Evolutionary conservation across 2,888 invertebrate species (phyloP), one percentile per base, ranked within the genome.

Genomic region (Penaeus monodon): DNA sequence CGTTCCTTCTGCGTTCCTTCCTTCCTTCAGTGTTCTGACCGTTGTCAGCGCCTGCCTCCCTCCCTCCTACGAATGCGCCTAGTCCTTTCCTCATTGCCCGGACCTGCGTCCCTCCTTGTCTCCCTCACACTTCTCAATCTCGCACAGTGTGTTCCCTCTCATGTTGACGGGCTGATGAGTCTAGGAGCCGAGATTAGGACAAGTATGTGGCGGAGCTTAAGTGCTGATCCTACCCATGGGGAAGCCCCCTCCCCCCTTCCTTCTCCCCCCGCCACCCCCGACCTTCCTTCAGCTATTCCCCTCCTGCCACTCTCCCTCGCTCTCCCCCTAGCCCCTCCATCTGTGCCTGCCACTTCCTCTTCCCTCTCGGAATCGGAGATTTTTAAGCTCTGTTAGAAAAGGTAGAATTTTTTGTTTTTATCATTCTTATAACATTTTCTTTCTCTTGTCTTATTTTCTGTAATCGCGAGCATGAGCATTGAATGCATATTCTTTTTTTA

Each of bases 181-280:
- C 49, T 76, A 14, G 76, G 76, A 76, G 76, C 76, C 76, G 76
- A 33, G 76, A 76, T 76, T 76, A 76, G 38, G 38, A 49, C 76
- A 76, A 44, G 29, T 76, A 76, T 76, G 76, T n/a, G 76, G 22
- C 22, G 38, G 49, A 76, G 76, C 22, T 49, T 49, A 49, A 44
- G 20, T 44, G 76, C 12, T 49, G 44, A 38, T 76, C 76, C 76
- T 76, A 76, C 44, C 76, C 49, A 49, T 33, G 38, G 44, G 76
- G 49, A 49, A n/a, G 73, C 12, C 29, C 22, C 76, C 76, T 27
- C 10, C 44, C 44, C 49, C n/a, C 20, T 22, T n/a, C 22, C 76
- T 12, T 4, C 44, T 4, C 44, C 76, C 44, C 76, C 38, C 29
- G n/a, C 76, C 24, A 22, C 76, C 44, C 76, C 44, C 49, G 57